Evolutionary conservation across 2,888 invertebrate species (phyloP), one percentile per base, ranked within the genome.

Genomic region (Drosophila greeni): DNA sequence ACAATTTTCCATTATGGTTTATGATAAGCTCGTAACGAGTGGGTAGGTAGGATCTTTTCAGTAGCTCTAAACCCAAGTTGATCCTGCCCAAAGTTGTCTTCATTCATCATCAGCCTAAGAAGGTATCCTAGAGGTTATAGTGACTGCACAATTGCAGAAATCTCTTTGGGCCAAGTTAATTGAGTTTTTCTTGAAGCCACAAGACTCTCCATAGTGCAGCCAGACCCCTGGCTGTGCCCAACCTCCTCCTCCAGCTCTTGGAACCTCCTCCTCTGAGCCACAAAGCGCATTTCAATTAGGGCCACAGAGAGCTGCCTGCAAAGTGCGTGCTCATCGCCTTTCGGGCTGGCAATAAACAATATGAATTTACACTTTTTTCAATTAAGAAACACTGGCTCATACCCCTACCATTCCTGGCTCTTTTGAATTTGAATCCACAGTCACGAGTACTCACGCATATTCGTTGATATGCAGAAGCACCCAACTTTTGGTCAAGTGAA

Each of bases 401-500:
- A n/a, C 20, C 53, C 58, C 45, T 39, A 2, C 42, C 40, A 43
- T 39, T 55, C 20, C 39, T 36, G 34, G 33, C 31, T 51, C 20
- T 47, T 20, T 39, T 48, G 49, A 66, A 59, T 57, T 47, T 31
- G 45, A 54, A 53, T 62, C 62, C 49, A 47, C 47, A 55, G 47
- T 47, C 45, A 31, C 31, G 45, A 45, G 45, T 47, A 34, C 58
- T 65, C 59, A 60, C 49, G 67, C 58, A 62, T 66, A 33, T 37
- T 70, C 60, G 76, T 73, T 69, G 64, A 74, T 78, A 81, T 78
- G 76, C 78, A 81, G 70, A 81, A 76, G 74, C 52, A 2, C 8
- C 45, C 31, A 5, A 20, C 61, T 66, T 67, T 67, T 51, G 59
- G 49, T 51, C 70, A 74, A 78, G 79, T 74, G 77, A 77, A 77